These are phyloP conservation scores for Pollenia griseotomentosa DNA, from an alignment of 2,888 invertebrate genomes.

Conservation along the genomic window DNA sequence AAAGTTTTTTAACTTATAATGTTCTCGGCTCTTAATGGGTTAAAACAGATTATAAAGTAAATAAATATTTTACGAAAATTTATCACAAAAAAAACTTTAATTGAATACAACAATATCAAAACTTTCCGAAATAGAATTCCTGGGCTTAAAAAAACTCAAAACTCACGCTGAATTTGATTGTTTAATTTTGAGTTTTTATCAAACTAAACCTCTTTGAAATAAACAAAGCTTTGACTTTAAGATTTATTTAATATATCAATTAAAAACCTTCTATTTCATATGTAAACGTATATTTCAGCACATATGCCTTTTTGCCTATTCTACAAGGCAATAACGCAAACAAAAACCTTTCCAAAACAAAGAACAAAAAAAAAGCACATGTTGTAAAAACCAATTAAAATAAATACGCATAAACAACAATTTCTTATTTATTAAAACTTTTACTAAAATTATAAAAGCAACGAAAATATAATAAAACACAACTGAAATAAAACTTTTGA, in stretches of 20 bases:
- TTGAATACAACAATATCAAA: no score
- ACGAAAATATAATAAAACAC: slow-evolving; percentile 12
- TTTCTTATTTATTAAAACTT: slow-evolving; percentile 56
- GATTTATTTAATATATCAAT: neutral
- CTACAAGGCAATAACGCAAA: neutral
- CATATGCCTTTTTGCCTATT: neutral
- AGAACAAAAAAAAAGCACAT: slow-evolving; percentile 1
- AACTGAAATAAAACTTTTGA: slow-evolving; percentile 33
- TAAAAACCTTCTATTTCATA: neutral
- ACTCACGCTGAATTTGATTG: neutral
- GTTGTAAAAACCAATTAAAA: slow-evolving; percentile 66
- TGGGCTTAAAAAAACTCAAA: no score
- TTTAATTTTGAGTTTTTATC: neutral
- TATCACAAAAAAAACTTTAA: no score
- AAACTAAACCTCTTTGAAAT: neutral
- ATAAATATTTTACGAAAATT: no score
- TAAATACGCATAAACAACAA: slow-evolving; percentile 51
- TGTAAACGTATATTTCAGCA: neutral
- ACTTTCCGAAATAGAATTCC: no score
- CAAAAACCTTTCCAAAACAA: slow-evolving; percentile 1
- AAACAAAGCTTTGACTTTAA: slow-evolving; percentile 20
- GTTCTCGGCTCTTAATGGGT: no score
- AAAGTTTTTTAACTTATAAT: no score
- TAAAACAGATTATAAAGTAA: no score
- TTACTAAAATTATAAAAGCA: slow-evolving; percentile 35